A percentile compares a stretch with the other conserved stretches of the same genome.
Conservation (phyloP, 1,140 invertebrate species). For the Cherax destructor region DNA sequence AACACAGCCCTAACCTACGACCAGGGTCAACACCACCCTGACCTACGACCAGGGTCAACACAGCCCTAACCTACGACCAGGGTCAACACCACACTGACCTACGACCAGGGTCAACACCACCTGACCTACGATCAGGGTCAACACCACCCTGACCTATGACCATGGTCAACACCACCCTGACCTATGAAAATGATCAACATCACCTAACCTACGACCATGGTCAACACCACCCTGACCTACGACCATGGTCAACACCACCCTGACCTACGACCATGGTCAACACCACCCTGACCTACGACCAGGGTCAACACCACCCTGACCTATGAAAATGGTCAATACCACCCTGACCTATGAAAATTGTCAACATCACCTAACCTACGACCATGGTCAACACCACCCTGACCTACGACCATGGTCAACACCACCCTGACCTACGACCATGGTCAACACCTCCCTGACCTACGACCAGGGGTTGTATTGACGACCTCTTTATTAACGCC, state of each 20-base stretch:
- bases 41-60: no score
- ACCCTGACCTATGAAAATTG: background rate
- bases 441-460: background rate
- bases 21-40: no score
- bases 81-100: no score
- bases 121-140: background rate
- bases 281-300: background rate
- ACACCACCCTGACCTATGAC: background rate
- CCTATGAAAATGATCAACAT: background rate
- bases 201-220: background rate
- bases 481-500: slow-evolving; percentile 3
- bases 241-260: no score
- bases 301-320: background rate
- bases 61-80: no score
- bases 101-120: no score
- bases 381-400: background rate
- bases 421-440: background rate
- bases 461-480: background rate
- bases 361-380: no score
- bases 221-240: no score
- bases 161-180: background rate
- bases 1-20: no score
- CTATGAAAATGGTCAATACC: background rate
- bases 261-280: background rate
- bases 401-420: background rate